Conservation (phyloP, 2,888 invertebrate species). For the Asteroscopus sphinx region DNA sequence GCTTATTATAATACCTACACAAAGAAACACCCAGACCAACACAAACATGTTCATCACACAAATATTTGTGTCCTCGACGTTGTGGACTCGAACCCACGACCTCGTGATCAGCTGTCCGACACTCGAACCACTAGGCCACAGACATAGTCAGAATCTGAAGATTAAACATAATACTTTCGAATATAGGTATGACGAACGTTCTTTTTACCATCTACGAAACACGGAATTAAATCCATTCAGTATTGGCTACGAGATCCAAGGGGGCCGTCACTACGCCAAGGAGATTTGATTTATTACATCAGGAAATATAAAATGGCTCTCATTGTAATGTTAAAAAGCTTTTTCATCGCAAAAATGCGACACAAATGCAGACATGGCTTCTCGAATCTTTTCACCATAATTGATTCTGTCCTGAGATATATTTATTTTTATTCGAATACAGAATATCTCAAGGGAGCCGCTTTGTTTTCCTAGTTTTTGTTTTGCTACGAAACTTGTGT, state of each 20-base stretch:
- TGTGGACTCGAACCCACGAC: too few relatives aligned
- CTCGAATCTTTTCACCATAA: conserved; percentile 62
- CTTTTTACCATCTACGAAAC: conserved; percentile 50
- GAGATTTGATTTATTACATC: conserved; percentile 71
- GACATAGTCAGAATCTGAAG: too few relatives aligned
- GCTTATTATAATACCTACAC: too few relatives aligned
- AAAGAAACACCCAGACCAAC: too few relatives aligned
- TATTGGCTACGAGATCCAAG: conserved; percentile 59
- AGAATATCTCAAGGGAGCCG: conserved; percentile 39
- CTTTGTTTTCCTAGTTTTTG: conserved; percentile 58
- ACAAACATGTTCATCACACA: too few relatives aligned
- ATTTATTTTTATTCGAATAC: conserved; percentile 54
- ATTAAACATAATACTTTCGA: conserved; percentile 29
- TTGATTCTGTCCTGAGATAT: conserved; percentile 61
- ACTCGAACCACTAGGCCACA: too few relatives aligned
- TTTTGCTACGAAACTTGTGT: conserved; percentile 50
- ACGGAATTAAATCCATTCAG: conserved; percentile 59
- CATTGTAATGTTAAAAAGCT: conserved; percentile 63
- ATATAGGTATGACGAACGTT: conserved; percentile 43
- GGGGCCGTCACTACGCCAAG: conserved; percentile 61
- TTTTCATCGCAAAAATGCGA: conserved; percentile 62
- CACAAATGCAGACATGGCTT: conserved; percentile 66
- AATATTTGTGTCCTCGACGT: too few relatives aligned
- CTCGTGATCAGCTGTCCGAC: too few relatives aligned
- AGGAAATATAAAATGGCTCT: conserved; percentile 66